Evolutionary conservation across 2,797 vertebrate species (phyloP).

Genomic region (Chromobotia macracanthus): DNA sequence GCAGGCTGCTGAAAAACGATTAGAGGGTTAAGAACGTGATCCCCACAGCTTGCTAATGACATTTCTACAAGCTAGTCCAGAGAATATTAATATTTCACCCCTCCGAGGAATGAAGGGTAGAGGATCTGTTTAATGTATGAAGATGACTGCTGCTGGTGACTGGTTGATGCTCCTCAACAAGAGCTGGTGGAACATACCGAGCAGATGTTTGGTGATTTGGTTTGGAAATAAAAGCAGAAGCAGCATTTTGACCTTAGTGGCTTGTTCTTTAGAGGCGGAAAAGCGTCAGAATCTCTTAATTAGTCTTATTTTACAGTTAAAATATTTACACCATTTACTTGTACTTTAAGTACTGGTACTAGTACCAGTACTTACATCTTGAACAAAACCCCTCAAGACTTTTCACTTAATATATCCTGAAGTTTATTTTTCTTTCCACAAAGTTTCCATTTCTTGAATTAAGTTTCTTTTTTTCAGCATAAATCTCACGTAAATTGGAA

Average conservation of each 20-base stretch:
- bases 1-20: conserved; percentile 50
- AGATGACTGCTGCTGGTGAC: conserved; percentile 39
- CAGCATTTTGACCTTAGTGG: not conserved
- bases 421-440: too few species aligned
- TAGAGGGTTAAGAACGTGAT: conserved; percentile 52
- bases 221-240: not conserved
- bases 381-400: too few species aligned
- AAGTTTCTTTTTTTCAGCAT: too few species aligned
- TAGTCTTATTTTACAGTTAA: too few species aligned
- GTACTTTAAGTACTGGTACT: too few species aligned
- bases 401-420: too few species aligned
- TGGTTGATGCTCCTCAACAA: conserved; percentile 41
- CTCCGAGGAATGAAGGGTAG: conserved; percentile 25
- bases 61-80: conserved; percentile 53
- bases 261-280: not conserved
- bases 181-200: conserved; percentile 36
- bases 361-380: too few species aligned
- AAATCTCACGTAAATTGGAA: not conserved
- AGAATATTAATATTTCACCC: conserved; percentile 45
- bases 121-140: conserved; percentile 52
- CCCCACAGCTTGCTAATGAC: conserved; percentile 53
- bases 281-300: too few species aligned
- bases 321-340: too few species aligned
- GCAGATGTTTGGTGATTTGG: conserved; percentile 13
- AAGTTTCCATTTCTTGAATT: too few species aligned